phyloP scores from a whole-genome alignment of 92 coral and sea anemone genomes.

The Zoanthus solanderi region DNA sequence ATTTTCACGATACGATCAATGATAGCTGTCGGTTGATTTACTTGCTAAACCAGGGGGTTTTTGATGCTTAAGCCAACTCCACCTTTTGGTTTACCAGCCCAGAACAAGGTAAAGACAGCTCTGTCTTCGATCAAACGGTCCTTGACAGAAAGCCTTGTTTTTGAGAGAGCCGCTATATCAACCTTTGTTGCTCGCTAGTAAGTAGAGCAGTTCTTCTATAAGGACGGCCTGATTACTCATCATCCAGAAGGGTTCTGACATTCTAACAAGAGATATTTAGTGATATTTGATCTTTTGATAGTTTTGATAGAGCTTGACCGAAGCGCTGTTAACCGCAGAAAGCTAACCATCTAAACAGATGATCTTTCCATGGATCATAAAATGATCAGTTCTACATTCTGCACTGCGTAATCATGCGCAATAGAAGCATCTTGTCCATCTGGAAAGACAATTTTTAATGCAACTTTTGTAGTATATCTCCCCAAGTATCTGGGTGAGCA shows the following conservation, averaged over 20 bases:
- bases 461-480: no score
- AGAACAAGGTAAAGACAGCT: conserved; percentile 41
- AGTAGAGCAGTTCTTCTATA: conserved; percentile 45
- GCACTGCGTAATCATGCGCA: no score
- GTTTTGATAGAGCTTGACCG: no score
- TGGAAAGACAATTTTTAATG: no score
- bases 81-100: conserved; percentile 34
- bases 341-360: no score
- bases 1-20: conserved; percentile 53
- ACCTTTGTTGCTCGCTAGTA: conserved; percentile 29
- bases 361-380: no score
- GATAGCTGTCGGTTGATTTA: conserved; percentile 43
- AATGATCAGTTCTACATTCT: no score
- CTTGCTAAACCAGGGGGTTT: background rate
- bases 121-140: conserved; percentile 31
- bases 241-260: conserved; percentile 47
- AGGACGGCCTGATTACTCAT: conserved; percentile 17
- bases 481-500: no score
- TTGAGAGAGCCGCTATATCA: conserved; percentile 44
- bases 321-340: no score
- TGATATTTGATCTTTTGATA: background rate
- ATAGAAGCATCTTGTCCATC: no score
- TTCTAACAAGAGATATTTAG: conserved; percentile 43
- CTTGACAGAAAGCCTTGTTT: conserved; percentile 35
- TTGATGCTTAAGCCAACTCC: conserved; percentile 59